Conservation (phyloP, 2,113 vertebrate species). For the Tauraco erythrolophus region DNA sequence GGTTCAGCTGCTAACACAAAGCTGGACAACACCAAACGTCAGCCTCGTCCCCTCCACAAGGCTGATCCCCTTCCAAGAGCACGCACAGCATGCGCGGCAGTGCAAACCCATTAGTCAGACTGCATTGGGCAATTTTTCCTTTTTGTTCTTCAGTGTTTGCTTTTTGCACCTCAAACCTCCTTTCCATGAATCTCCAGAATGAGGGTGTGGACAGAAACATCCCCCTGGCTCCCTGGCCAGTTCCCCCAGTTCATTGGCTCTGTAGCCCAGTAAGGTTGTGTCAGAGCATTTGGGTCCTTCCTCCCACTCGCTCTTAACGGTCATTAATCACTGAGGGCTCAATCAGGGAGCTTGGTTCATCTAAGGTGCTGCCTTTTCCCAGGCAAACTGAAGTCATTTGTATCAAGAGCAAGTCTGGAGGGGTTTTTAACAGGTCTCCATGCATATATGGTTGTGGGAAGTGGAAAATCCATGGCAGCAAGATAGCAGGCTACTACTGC, state of each 20-base stretch:
- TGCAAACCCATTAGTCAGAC: neutral
- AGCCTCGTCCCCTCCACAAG: neutral
- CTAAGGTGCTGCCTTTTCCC: neutral
- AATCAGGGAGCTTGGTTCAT: neutral
- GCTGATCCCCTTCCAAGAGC: neutral
- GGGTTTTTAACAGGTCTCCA: neutral
- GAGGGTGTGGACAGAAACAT: neutral
- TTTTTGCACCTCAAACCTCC: neutral
- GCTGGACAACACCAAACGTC: neutral
- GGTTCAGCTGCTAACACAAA: neutral
- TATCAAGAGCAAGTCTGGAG: neutral
- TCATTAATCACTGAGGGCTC: neutral
- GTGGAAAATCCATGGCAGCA: neutral
- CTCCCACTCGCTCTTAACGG: neutral
- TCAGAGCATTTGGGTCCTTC: neutral
- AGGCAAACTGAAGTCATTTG: neutral
- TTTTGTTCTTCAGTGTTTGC: neutral
- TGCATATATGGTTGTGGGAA: neutral
- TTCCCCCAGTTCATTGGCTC: neutral
- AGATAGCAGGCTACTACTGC: neutral
- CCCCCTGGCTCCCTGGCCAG: neutral
- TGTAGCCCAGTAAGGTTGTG: neutral
- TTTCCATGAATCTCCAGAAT: neutral
- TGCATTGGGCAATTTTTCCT: neutral
- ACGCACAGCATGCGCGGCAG: accelerated